Conservation (phyloP, 2,113 vertebrate genomes). For the Leptocoma aspasia region DNA sequence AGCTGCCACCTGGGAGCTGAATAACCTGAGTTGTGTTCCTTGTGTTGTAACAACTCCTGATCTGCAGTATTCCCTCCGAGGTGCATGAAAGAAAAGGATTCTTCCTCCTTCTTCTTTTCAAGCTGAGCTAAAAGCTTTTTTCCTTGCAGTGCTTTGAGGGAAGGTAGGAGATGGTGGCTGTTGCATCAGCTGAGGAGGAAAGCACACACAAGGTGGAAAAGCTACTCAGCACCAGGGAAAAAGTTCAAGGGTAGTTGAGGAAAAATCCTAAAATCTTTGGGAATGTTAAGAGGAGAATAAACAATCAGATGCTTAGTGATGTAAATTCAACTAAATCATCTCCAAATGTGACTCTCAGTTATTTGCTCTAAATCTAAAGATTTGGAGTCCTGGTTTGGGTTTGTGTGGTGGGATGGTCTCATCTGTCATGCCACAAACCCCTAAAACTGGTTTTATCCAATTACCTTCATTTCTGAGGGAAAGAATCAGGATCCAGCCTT, state of each 20-base stretch:
- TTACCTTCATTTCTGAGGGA: neutral
- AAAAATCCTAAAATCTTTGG: neutral
- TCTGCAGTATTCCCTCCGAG: neutral
- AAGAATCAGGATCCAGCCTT: neutral
- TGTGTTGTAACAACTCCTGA: neutral
- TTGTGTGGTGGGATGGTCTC: neutral
- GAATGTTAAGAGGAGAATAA: neutral
- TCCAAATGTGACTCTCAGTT: neutral
- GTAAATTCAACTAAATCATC: neutral
- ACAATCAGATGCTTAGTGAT: neutral
- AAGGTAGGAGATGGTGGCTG: neutral
- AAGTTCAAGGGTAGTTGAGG: neutral
- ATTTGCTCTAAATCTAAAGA: neutral
- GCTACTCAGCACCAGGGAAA: neutral
- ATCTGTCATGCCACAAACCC: neutral
- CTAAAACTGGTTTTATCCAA: neutral
- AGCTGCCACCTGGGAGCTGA: neutral
- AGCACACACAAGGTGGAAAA: fast-evolving
- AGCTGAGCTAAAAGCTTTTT: neutral
- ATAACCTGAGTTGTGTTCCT: neutral
- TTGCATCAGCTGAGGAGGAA: neutral
- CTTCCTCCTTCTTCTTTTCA: neutral
- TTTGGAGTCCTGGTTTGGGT: neutral
- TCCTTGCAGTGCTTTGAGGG: neutral
- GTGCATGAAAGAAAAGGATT: neutral